Evolutionary conservation across 2,113 vertebrate species (phyloP), one percentile per base, ranked within the genome.

Genomic region (Cygnus atratus): DNA sequence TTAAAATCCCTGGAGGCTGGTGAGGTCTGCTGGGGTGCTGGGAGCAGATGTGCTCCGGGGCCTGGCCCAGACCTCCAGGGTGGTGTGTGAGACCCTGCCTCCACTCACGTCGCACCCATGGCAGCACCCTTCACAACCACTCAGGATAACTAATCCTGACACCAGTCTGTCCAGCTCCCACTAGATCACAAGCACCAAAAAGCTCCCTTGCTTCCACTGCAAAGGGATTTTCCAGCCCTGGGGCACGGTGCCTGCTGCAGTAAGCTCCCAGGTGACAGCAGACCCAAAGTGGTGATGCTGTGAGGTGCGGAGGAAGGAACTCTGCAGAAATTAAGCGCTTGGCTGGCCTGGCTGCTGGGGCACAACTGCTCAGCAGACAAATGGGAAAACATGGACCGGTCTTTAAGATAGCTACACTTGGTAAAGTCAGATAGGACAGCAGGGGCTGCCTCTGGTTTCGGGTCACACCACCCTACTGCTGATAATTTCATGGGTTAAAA

Each of bases 301-400:
- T 82, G 75, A 87, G 11, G 41, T 61, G 57, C 37, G 28, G 88
- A 79, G 76, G 66, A 93, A 97, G 68, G 83, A 59, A 82, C 61
- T 84, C 29, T 70, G 68, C 61, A 90, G 81, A 88, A 92, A 90
- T 95, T 13, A 81, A 91, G 88, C 94, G 90, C 82, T 92, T 84
- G 94, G 17, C 48, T 97, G 92, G 76, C 10, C 52, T 71, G 79
- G 74, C 58, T 91, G 26, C 92, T 92, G 91, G 83, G 73, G 43
- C 81, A 95, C 68, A 92, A 93, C 93, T 96, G 25, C 81, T 94
- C 7, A 67, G 71, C 83, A 93, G 67, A 61, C 2, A 2, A 78
- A 76, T 2, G 31, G 43, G 63, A 74, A 96, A 92, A 76, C 52
- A 28, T 21, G 22, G 16, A 70, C 65, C 66, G 25, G 35, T 48